Conservation (phyloP, 2,113 vertebrate species). For the Varanus komodoensis region DNA sequence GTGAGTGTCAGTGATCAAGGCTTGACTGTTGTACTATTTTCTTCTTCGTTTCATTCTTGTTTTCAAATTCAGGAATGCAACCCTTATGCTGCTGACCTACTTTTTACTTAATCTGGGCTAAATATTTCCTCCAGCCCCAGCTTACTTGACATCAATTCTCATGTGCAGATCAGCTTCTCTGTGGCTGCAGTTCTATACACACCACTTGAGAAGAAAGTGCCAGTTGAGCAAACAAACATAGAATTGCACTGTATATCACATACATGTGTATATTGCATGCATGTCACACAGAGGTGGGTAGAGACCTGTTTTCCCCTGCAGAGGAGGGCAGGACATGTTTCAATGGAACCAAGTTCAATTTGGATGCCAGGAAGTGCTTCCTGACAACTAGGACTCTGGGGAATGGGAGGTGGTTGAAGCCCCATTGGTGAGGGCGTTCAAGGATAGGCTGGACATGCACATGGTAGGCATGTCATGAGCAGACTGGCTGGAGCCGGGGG, state of each 20-base stretch:
- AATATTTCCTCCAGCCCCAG: not conserved
- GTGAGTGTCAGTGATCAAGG: not conserved
- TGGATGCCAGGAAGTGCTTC: too few species aligned
- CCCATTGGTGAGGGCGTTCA: too few species aligned
- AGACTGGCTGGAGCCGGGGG: too few species aligned
- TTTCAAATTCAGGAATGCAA: not conserved
- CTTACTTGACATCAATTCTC: not conserved
- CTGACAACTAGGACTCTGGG: too few species aligned
- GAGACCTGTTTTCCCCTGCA: too few species aligned
- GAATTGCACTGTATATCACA: not conserved
- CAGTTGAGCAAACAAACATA: not conserved
- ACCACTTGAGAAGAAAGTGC: not conserved
- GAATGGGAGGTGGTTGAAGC: too few species aligned
- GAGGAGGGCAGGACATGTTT: too few species aligned
- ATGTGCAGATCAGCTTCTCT: not conserved
- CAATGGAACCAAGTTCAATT: too few species aligned
- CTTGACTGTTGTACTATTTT: not conserved
- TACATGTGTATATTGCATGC: too few species aligned
- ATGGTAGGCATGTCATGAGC: too few species aligned
- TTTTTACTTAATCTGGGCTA: not conserved
- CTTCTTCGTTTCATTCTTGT: not conserved
- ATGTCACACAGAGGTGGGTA: too few species aligned
- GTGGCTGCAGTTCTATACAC: not conserved
- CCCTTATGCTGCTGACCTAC: not conserved
- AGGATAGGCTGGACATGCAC: too few species aligned